Evolutionary conservation across 1,140 invertebrate genomes (phyloP), one percentile per base, ranked within the genome.

Genomic region (Lasioglossum albipes): DNA sequence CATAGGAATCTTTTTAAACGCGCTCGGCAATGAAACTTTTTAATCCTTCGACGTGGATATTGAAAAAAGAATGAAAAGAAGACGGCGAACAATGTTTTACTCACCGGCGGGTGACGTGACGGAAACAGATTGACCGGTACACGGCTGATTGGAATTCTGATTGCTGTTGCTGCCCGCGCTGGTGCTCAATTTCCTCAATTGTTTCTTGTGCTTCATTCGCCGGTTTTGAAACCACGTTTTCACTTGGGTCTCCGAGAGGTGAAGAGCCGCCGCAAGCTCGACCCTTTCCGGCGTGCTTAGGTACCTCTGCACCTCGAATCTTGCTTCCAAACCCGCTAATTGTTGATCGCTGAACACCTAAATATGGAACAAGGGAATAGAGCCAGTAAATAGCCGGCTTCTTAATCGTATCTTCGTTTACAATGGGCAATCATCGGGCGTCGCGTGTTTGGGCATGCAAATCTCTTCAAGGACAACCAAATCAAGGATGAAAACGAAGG

Each of bases 211-310:
- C 90, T 99, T 99, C 98, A 99, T 99, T 83, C 98, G 94, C 20
- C 98, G 93, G 93, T 99, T 99, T 94, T 99, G 98, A 93, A 99
- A 99, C 98, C 98, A 99, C 52, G 98, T 99, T 94, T 99, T 99
- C 65, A 99, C 98, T 94, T 99, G 99, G 0, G 99, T 99, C 94
- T 99, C 98, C 2, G 97, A 99, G 4, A 99, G 94, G 87, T 97
- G 97, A 18, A 99, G 94, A 0, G 96, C 96, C 5, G 96, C 96
- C 0, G 99, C 99, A 64, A 99, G 93, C 90, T 99, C 98, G 10
- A 99, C 97, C 67, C 99, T 93, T 90, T 99, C 99, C 0, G 98
- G 98, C 0, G 99, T 99, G 10, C 98, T 99, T 18, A 99, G 94
- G 93, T 99, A 99, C 75, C 98, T 96, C 91, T 99, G 98, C 0